These are phyloP conservation scores for Condylura cristata DNA, from an alignment of 2,113 vertebrate genomes.

Conservation along the genomic window DNA sequence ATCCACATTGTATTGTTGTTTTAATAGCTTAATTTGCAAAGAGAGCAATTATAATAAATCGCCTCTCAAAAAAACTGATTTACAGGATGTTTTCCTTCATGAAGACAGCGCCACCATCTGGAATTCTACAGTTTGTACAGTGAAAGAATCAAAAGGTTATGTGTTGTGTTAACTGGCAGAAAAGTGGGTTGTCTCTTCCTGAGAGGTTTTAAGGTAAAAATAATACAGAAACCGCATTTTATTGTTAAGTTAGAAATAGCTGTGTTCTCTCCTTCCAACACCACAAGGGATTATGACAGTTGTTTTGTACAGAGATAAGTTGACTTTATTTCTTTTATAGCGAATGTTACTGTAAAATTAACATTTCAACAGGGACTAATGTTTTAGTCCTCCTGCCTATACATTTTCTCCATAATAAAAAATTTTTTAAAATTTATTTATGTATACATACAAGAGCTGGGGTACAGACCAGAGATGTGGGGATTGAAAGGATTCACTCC, in stretches of 20 bases:
- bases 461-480: too few relatives aligned
- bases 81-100: conserved; percentile 21
- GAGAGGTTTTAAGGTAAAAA: conserved; percentile 38
- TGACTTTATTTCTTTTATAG: conserved; percentile 58
- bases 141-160: background rate
- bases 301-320: conserved; percentile 61
- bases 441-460: too few relatives aligned
- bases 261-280: conserved; percentile 47
- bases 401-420: conserved; percentile 61
- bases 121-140: background rate
- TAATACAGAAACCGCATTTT: conserved; percentile 69
- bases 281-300: conserved; percentile 45
- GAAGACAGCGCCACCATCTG: conserved; percentile 69
- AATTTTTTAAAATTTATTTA: too few relatives aligned
- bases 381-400: conserved; percentile 45
- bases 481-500: too few relatives aligned
- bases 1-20: background rate
- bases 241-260: conserved; percentile 78
- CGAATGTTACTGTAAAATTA: conserved; percentile 61
- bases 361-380: conserved; percentile 77
- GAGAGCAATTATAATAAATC: background rate
- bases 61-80: background rate
- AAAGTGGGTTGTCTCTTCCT: background rate
- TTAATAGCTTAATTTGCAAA: conserved; percentile 25
- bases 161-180: background rate